A percentile compares a stretch with the other conserved stretches of the same genome.
phyloP scores from a whole-genome alignment of 2,797 vertebrate species.

The Sus cebifrons region DNA sequence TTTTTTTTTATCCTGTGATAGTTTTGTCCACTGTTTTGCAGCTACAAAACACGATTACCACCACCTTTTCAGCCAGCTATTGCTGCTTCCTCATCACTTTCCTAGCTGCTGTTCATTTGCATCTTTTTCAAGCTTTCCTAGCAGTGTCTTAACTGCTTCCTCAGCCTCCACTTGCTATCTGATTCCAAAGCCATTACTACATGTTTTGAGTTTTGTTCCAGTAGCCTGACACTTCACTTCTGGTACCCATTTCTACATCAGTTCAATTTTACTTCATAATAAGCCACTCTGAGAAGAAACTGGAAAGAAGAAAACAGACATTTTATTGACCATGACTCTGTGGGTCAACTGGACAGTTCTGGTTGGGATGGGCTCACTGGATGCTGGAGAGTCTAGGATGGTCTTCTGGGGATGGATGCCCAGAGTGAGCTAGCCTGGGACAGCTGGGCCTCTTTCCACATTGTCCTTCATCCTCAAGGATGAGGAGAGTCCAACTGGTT shows the following conservation, averaged over 20 bases:
- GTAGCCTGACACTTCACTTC: conserved; percentile 19
- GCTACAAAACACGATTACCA: not conserved
- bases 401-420: not conserved
- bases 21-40: conserved; percentile 54
- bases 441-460: not conserved
- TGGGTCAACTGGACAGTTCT: not conserved
- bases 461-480: not conserved
- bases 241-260: conserved; percentile 8
- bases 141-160: conserved; percentile 30
- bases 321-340: not conserved
- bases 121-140: not conserved
- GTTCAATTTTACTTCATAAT: conserved; percentile 15
- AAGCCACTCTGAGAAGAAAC: not conserved
- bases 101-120: conserved; percentile 35
- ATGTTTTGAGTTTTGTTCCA: conserved; percentile 36
- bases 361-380: not conserved
- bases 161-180: conserved; percentile 14
- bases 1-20: conserved; percentile 36
- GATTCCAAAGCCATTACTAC: conserved; percentile 21
- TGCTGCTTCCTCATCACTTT: conserved; percentile 26
- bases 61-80: conserved; percentile 31
- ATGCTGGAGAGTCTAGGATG: not conserved
- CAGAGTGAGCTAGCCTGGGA: not conserved
- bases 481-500: not conserved
- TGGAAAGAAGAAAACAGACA: not conserved